Evolutionary conservation across 1,140 invertebrate genomes (phyloP), one percentile per base, ranked within the genome.

Genomic region (Drosophila repletoides): DNA sequence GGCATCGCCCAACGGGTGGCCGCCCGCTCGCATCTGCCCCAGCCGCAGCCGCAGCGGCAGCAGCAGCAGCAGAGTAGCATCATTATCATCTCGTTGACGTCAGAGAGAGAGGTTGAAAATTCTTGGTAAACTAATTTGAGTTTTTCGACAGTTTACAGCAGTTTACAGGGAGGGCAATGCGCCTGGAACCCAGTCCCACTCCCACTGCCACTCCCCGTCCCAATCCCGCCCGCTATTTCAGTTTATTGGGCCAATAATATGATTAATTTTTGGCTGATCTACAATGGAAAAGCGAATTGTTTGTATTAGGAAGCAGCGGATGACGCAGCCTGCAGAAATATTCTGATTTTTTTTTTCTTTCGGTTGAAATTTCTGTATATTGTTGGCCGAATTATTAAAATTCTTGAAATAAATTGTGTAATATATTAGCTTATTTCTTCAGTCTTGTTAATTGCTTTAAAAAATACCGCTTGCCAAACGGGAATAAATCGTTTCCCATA

Each of bases 231-330:
- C n/a, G n/a, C n/a, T n/a, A n/a, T n/a, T 65, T 59, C 46, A 60
- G 45, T 68, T 81, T 72, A 83, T 76, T 83, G 60, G 79, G 55
- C 60, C 77, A 77, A 83, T 84, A 48, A 64, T 84, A 83, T 83
- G 79, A 83, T 84, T 84, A 83, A 83, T 83, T 81, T 66, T 56
- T 58, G 56, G 29, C 55, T 14, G 38, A 24, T 9, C 7, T 31
- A 53, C 38, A 48, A 55, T 38, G 46, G 40, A 41, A 67, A 38
- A 65, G 14, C 38, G 21, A 67, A 60, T 36, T 40, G 48, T 63
- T 68, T 63, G 24, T 19, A 10, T 61, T 63, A 53, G 45, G 41
- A 34, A 49, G 43, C 26, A 12, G 64, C 45, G 64, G 46, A 84
- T 77, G 77, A 83, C 77, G 77, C 79, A 83, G 73, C 45, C 51